Percentiles rank a stretch among this genome's conserved stretches.
These are phyloP conservation scores for Globia sparganii DNA, from an alignment of 2,888 invertebrate genomes.

Conservation along the genomic window DNA sequence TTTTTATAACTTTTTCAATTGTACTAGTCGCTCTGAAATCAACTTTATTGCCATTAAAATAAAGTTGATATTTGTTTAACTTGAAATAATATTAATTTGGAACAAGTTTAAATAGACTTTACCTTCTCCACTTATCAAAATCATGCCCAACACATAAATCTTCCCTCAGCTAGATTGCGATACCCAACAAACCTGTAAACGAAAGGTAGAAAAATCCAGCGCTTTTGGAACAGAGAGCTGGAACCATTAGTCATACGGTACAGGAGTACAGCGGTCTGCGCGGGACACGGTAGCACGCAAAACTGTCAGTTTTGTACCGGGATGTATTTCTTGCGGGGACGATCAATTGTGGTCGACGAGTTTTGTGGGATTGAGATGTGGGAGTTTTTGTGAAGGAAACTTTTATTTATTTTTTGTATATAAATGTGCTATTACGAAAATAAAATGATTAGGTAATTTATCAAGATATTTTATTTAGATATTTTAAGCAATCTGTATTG, in stretches of 20 bases:
- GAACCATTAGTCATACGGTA: slow-evolving; percentile 46
- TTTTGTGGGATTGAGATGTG: slow-evolving; percentile 17
- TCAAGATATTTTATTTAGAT: no score
- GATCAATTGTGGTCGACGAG: slow-evolving; percentile 33
- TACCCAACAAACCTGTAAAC: no score
- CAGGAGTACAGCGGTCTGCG: slow-evolving; percentile 19
- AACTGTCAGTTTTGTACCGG: slow-evolving; percentile 55
- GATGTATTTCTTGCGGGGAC: slow-evolving; percentile 52
- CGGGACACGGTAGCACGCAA: slow-evolving; percentile 51
- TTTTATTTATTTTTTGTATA: background rate
- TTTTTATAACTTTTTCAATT: no score
- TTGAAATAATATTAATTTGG: no score
- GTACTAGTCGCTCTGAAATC: no score
- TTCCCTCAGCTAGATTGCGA: background rate
- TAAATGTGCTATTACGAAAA: background rate
- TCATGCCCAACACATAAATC: background rate
- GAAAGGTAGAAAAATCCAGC: background rate
- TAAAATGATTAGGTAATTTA: slow-evolving; percentile 3
- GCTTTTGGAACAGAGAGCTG: slow-evolving; percentile 6
- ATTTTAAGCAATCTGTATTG: no score
- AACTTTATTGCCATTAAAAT: no score
- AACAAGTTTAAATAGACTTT: no score
- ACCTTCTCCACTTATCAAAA: no score
- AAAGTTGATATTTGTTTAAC: no score
- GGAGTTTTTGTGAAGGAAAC: background rate